A percentile compares a stretch with the other conserved stretches of the same genome.
phyloP scores from a whole-genome alignment of 2,797 vertebrate genomes.

The Gallinago solitaria region DNA sequence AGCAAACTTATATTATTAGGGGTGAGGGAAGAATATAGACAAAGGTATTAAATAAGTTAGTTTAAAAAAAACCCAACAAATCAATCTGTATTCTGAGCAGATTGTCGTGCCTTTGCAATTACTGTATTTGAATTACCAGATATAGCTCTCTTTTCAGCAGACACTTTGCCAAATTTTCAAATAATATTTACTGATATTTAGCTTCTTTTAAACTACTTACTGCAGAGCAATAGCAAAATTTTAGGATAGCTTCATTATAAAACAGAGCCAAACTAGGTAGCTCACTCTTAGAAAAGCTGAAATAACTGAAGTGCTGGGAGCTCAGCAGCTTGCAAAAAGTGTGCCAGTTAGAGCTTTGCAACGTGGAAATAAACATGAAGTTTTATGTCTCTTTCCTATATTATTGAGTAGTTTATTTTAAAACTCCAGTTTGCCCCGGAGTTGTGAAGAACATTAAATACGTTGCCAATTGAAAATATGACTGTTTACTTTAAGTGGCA shows the following conservation, averaged over 20 bases:
- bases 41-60: not conserved
- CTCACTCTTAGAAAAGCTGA: not conserved
- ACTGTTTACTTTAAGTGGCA: not conserved
- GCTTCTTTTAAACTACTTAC: not conserved
- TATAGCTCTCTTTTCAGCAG: not conserved
- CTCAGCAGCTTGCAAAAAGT: not conserved
- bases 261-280: not conserved
- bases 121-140: not conserved
- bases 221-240: not conserved
- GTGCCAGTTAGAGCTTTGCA: not conserved
- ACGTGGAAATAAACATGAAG: not conserved
- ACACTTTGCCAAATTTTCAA: not conserved
- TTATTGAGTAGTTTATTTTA: slow-evolving; percentile 14
- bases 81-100: not conserved
- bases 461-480: not conserved
- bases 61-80: not conserved
- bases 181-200: not conserved
- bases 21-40: not conserved
- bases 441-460: not conserved
- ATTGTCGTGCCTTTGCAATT: not conserved
- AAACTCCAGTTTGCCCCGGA: not conserved
- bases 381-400: slow-evolving; percentile 21
- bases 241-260: not conserved
- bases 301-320: not conserved
- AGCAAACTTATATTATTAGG: not conserved